A percentile compares a stretch with the other conserved stretches of the same genome.
Conservation (phyloP, 2,888 invertebrate genomes). For the Dendrolimus pini region DNA sequence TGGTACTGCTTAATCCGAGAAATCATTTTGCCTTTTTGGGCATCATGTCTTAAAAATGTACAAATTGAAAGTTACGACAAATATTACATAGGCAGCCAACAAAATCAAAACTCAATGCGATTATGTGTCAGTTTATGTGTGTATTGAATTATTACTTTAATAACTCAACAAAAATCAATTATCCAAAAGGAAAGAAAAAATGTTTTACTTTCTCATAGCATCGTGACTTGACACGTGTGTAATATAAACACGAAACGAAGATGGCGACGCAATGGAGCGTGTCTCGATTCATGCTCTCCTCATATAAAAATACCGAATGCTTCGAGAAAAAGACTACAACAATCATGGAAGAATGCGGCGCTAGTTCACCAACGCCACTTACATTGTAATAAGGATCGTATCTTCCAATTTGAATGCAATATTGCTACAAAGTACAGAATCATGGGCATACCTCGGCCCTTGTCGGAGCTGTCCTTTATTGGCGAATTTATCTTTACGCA, state of each 20-base stretch:
- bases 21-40: constrained; percentile 53
- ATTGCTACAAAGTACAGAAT: background rate
- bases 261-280: constrained; percentile 53
- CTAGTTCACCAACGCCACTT: constrained; percentile 6
- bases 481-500: constrained; percentile 6
- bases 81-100: background rate
- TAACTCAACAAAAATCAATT: constrained; percentile 12
- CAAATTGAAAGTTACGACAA: background rate
- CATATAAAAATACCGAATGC: constrained; percentile 41
- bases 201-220: background rate
- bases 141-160: background rate
- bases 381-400: constrained; percentile 1
- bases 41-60: constrained; percentile 12
- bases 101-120: background rate
- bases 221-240: constrained; percentile 1
- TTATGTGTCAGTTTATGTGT: background rate
- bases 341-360: constrained; percentile 48
- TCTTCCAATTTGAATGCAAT: background rate
- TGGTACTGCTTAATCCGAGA: constrained; percentile 62
- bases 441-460: background rate
- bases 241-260: constrained; percentile 27
- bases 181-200: constrained; percentile 4
- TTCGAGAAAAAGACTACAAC: constrained; percentile 52
- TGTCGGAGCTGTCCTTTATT: background rate
- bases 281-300: constrained; percentile 50